phyloP scores from a whole-genome alignment of 2,888 invertebrate genomes.

The Chirona hameri region DNA sequence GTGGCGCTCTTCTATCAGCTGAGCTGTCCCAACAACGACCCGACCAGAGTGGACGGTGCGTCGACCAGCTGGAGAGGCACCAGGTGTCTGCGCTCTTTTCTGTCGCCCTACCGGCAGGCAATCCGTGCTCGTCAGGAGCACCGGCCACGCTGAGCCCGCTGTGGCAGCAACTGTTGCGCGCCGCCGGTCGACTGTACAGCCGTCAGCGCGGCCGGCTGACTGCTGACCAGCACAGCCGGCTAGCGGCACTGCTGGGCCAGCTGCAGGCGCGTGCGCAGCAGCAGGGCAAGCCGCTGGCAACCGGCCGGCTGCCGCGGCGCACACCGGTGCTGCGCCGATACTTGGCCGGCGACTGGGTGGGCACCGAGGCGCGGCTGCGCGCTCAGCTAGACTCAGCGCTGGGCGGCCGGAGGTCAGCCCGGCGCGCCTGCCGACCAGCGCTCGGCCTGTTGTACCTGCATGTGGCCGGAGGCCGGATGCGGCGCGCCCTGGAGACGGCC shows the following conservation, averaged over 20 bases:
- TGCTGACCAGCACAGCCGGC: background rate
- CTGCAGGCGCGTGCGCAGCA: background rate
- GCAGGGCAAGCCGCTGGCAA: background rate
- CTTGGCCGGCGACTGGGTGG: background rate
- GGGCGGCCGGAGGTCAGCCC: too few relatives aligned
- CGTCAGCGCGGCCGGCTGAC: background rate
- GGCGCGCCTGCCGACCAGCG: background rate
- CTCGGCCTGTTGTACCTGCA: conserved; percentile 10
- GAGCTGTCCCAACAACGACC: background rate
- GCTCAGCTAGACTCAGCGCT: background rate
- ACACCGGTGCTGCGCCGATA: conserved; percentile 3
- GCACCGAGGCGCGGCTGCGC: background rate
- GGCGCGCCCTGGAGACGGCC: background rate
- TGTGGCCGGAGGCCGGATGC: conserved; percentile 14
- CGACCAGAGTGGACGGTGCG: background rate
- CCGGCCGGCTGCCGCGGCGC: background rate
- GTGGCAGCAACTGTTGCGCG: background rate
- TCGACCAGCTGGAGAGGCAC: background rate
- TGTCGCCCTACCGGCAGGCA: background rate
- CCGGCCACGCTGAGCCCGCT: background rate
- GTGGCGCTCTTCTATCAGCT: background rate
- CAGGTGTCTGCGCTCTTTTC: background rate
- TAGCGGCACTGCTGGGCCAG: background rate
- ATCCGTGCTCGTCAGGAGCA: background rate
- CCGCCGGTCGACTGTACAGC: background rate